Evolutionary conservation across 35 echinoderm and acorn worm genomes (phyloP), one percentile per base, ranked within the genome.

Genomic region (Lytechinus pictus): DNA sequence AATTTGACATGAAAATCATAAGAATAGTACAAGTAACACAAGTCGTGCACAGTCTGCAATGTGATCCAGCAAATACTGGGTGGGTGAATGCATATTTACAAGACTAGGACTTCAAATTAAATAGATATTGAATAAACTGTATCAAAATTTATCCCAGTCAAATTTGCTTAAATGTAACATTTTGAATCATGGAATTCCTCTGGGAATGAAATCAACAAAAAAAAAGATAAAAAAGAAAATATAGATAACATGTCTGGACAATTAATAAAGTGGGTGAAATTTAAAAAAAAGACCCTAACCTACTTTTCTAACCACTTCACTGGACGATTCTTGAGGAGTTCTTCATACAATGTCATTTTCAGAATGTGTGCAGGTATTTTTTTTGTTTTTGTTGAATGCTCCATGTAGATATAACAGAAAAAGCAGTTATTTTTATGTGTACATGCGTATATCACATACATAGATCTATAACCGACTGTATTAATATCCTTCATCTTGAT

Each of bases 361-460:
- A 87, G 86, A 87, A 87, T 87, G 86, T 87, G 86, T 87, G 86
- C 86, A 87, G 86, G 28, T 27, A 27, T 87, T 87, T 12, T 87
- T 4, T 87, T 87, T n/a, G 19, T 87, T 24, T 87, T 87, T 33
- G 54, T 55, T 55, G 54, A 55, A 87, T 87, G 86, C 86, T 87
- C 21, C 19, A 87, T 27, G 86, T 87, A 87, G 86, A 87, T 87
- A 27, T 87, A 87, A 87, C 86, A 87, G 86, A 87, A 87, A 87
- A 87, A 87, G 86, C 86, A 87, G 86, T 24, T 87, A 33, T 87
- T 87, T 87, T 6, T 87, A 33, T 87, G 28, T 87, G 28, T 87
- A 87, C 86, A 87, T 87, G 86, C 86, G 28, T 24, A 87, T 87
- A 87, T 87, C 86, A 87, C 86, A 87, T 87, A 87, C 28, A 87